phyloP scores from a whole-genome alignment of 2,113 vertebrate species.

The Anhinga anhinga region DNA sequence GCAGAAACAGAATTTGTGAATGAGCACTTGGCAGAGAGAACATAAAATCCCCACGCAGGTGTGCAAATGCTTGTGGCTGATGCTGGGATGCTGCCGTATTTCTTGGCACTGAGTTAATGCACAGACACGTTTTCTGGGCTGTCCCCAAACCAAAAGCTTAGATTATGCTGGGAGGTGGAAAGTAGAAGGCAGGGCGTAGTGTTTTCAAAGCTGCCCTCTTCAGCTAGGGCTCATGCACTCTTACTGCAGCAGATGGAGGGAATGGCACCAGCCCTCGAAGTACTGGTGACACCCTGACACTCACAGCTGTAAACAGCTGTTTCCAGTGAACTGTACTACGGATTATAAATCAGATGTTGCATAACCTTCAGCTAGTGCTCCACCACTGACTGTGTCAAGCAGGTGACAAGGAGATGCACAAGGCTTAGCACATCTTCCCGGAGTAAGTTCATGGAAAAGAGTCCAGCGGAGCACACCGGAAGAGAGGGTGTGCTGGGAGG shows the following conservation, averaged over 20 bases:
- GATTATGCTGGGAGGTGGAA: background rate
- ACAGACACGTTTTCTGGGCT: background rate
- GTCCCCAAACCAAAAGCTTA: background rate
- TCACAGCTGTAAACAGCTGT: background rate
- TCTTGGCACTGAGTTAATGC: background rate
- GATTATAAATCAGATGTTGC: background rate
- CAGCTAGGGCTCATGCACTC: fast-evolving
- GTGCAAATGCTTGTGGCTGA: background rate
- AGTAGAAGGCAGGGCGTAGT: background rate
- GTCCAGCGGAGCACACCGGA: fast-evolving
- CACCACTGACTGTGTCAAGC: background rate
- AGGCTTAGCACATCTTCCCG: fast-evolving
- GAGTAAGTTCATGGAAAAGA: background rate
- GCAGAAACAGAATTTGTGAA: background rate
- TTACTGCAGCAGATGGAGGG: background rate
- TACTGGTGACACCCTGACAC: fast-evolving
- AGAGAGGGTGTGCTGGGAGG: background rate
- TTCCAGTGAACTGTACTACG: background rate
- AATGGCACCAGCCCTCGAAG: background rate
- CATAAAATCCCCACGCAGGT: background rate
- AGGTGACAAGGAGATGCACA: background rate
- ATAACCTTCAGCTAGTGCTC: background rate
- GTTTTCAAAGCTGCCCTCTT: background rate
- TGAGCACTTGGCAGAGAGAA: background rate
- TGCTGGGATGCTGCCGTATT: background rate